These are phyloP conservation scores for Apoderus coryli DNA, from an alignment of 2,888 invertebrate genomes.

Conservation along the genomic window DNA sequence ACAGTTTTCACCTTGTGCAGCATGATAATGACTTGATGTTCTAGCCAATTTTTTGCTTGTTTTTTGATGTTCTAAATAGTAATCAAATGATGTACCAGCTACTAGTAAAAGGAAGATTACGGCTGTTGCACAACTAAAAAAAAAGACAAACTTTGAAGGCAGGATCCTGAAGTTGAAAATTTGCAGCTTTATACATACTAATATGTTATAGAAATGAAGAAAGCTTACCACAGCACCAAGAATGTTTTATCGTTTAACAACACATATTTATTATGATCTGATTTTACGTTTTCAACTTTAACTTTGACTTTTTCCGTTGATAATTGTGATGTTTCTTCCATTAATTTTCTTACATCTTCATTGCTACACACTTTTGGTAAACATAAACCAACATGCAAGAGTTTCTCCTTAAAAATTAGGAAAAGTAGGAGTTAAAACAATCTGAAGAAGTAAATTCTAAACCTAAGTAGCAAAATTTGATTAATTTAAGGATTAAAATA, in stretches of 20 bases:
- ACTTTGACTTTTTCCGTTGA: constrained; percentile 37
- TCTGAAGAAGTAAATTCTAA: background rate
- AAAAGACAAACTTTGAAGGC: too few relatives aligned
- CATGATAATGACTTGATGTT: constrained; percentile 18
- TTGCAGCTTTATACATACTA: constrained; percentile 6
- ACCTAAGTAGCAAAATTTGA: too few relatives aligned
- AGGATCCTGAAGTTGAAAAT: too few relatives aligned
- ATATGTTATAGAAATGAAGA: constrained; percentile 4
- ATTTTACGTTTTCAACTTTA: constrained; percentile 48
- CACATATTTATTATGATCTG: constrained; percentile 48
- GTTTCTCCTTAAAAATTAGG: constrained; percentile 41
- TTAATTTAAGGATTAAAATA: too few relatives aligned
- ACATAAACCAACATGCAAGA: constrained; percentile 61
- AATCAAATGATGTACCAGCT: constrained; percentile 57
- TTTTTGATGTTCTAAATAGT: constrained; percentile 41
- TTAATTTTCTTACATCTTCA: constrained; percentile 43
- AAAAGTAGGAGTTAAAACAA: constrained; percentile 5
- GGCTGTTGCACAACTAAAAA: constrained; percentile 39
- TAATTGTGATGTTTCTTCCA: constrained; percentile 38
- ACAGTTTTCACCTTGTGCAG: constrained; percentile 25
- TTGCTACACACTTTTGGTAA: constrained; percentile 54
- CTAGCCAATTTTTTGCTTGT: constrained; percentile 29
- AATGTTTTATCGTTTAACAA: constrained; percentile 57
- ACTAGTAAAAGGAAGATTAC: constrained; percentile 42
- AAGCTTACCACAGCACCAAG: constrained; percentile 49